These are phyloP conservation scores for Conopomorpha cramerella DNA, from an alignment of 1,140 invertebrate species.

Conservation along the genomic window DNA sequence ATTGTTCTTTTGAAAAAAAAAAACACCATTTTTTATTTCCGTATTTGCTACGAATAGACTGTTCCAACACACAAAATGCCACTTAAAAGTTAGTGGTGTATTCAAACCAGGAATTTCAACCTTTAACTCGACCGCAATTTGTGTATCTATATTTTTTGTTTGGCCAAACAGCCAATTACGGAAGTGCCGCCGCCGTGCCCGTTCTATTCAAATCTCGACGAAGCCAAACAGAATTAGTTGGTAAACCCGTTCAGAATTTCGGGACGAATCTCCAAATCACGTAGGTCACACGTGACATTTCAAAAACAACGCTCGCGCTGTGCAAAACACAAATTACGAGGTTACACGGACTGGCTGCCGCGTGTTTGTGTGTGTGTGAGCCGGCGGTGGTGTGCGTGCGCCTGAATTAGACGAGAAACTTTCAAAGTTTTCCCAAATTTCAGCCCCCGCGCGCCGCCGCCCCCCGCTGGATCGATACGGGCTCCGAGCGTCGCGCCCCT, in stretches of 20 bases:
- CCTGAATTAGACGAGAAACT: slow-evolving; percentile 61
- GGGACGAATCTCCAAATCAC: slow-evolving; percentile 16
- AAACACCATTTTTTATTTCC: too few species aligned
- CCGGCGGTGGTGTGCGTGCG: slow-evolving; percentile 45
- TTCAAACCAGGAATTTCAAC: too few species aligned
- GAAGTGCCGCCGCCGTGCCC: too few species aligned
- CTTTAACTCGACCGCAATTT: too few species aligned
- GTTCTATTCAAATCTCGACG: too few species aligned
- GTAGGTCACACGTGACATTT: slow-evolving; percentile 39
- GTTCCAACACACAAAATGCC: too few species aligned
- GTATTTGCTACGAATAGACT: too few species aligned
- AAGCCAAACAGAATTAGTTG: background rate
- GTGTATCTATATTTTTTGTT: too few species aligned
- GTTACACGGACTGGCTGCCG: slow-evolving; percentile 13
- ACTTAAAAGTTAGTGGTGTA: too few species aligned
- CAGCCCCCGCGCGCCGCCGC: slow-evolving; percentile 24
- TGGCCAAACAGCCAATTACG: too few species aligned
- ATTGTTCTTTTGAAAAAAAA: too few species aligned
- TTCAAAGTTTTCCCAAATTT: slow-evolving; percentile 62
- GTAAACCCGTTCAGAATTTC: background rate
- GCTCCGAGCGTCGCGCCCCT: slow-evolving; percentile 23
- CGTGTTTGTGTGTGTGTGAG: slow-evolving; percentile 33
- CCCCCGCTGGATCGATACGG: slow-evolving; percentile 36
- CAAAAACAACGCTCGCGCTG: slow-evolving; percentile 29
- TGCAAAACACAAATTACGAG: slow-evolving; percentile 47